A percentile compares a stretch with the other conserved stretches of the same genome.
Evolutionary conservation across 2,888 invertebrate genomes (phyloP).

Genomic region (Achlya flavicornis): DNA sequence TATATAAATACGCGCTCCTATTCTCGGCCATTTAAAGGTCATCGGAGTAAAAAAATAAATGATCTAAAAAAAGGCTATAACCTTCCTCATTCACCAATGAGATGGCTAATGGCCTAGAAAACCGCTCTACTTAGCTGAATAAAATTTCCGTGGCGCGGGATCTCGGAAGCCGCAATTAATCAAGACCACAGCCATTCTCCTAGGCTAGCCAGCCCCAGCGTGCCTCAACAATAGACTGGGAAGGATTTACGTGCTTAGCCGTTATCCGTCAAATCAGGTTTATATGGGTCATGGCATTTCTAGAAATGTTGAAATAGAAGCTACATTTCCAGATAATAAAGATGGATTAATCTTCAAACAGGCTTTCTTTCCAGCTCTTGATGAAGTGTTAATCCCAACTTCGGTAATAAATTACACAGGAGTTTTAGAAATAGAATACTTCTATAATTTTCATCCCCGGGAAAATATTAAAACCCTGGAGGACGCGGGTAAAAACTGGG

Average conservation of each 20-base stretch:
- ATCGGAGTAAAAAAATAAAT: too few relatives aligned
- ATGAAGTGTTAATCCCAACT: neutral
- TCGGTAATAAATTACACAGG: too few relatives aligned
- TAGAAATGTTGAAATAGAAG: neutral
- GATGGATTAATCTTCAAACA: neutral
- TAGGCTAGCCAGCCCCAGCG: slow-evolving; percentile 17
- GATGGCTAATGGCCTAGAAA: slow-evolving; percentile 50
- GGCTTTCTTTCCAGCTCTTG: neutral
- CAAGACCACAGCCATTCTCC: slow-evolving; percentile 35
- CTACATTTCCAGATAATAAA: neutral
- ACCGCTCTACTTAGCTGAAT: slow-evolving; percentile 44
- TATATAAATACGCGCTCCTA: too few relatives aligned
- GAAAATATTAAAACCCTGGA: too few relatives aligned
- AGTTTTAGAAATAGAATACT: too few relatives aligned
- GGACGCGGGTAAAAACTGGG: too few relatives aligned
- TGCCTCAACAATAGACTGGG: slow-evolving; percentile 19
- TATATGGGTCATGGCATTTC: slow-evolving; percentile 11
- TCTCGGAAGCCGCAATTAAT: slow-evolving; percentile 40
- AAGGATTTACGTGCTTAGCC: slow-evolving; percentile 38
- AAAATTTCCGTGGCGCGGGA: slow-evolving; percentile 41
- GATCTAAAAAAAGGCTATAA: too few relatives aligned
- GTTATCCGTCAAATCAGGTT: slow-evolving; percentile 28
- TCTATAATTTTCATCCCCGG: too few relatives aligned
- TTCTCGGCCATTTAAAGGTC: too few relatives aligned
- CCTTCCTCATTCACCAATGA: slow-evolving; percentile 24